Base-by-base conservation (phyloP, 2,888 invertebrate genomes). In the Ectemnius lituratus region DNA sequence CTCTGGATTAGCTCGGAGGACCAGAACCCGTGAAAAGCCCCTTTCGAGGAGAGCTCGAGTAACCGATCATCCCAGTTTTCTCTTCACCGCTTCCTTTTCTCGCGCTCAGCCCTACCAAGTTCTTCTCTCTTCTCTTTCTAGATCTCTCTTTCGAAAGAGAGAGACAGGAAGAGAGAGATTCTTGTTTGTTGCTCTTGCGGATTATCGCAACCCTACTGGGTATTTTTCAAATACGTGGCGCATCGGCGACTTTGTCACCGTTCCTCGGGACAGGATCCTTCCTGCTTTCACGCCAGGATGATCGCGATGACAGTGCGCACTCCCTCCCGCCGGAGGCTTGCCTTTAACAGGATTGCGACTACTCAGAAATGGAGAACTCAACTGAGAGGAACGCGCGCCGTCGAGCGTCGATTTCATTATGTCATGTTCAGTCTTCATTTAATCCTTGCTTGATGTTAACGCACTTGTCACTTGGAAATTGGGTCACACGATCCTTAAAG, bases 21-120 rank as follows among this genome's bases (percentile, higher is more conserved):
- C 72, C 63, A 52, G 71, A 62, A 73, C 59, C 80, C 68, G 71
- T 84, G 76, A 83, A 84, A 84, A 84, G 74, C 66, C 78, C 37
- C 64, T 78, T 80, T 77, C 74, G 76, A 73, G 60, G 37, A 37
- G 37, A 37, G 37, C 37, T 74, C 72, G 65, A 74, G 69, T 67
- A 75, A 73, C 74, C 70, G 78, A 47, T 67, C 66, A 59, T 70
- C 65, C 65, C 37, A 67, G 63, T 59, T 63, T 65, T 70, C 69
- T 60, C 67, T 70, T 69, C n/a, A 16, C 27, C 47, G n/a, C 5
- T 62, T 45, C 23, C 27, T 70, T 67, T 73, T 58, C 71, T 62
- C 49, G 57, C 37, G 18, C 2, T 3, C 23, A 23, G 23, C 23
- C 23, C 23, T 23, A 23, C 23, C 23, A 23, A 23, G 23, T 23